These are phyloP conservation scores for Chelmon rostratus DNA, from an alignment of 2,797 vertebrate species.

Conservation along the genomic window DNA sequence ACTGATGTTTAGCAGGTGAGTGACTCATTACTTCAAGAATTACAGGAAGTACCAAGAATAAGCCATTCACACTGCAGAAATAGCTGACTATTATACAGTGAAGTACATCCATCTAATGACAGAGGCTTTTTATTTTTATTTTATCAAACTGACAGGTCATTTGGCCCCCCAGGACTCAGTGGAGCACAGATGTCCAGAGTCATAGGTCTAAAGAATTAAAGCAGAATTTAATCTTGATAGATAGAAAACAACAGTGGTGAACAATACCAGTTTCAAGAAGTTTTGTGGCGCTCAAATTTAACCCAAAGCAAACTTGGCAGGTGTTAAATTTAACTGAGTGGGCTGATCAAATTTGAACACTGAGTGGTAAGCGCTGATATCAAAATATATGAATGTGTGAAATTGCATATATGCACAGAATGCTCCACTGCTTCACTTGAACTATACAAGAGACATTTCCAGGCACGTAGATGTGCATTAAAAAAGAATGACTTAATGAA, in stretches of 20 bases:
- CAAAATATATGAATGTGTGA: background rate
- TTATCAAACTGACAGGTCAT: conserved; percentile 21
- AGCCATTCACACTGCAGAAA: conserved; percentile 25
- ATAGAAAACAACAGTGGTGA: background rate
- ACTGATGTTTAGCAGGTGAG: background rate
- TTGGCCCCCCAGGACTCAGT: conserved; percentile 29
- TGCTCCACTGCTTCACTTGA: background rate
- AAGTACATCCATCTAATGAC: background rate
- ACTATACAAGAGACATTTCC: background rate
- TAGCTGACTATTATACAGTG: background rate
- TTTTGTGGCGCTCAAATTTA: background rate
- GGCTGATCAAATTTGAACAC: conserved; percentile 9
- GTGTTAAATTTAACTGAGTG: conserved; percentile 27
- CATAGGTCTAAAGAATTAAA: conserved; percentile 12
- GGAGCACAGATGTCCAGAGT: conserved; percentile 27
- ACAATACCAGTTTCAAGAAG: conserved; percentile 12
- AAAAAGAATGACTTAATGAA: background rate
- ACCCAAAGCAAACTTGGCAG: conserved; percentile 3
- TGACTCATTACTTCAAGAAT: conserved; percentile 10
- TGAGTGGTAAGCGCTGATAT: background rate
- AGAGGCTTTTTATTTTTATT: background rate
- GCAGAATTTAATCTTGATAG: conserved; percentile 14
- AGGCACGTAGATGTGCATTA: background rate
- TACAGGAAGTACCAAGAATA: background rate
- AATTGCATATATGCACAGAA: background rate